Base-by-base conservation (phyloP, 2,113 vertebrate species). In the Muntiacus reevesi region DNA sequence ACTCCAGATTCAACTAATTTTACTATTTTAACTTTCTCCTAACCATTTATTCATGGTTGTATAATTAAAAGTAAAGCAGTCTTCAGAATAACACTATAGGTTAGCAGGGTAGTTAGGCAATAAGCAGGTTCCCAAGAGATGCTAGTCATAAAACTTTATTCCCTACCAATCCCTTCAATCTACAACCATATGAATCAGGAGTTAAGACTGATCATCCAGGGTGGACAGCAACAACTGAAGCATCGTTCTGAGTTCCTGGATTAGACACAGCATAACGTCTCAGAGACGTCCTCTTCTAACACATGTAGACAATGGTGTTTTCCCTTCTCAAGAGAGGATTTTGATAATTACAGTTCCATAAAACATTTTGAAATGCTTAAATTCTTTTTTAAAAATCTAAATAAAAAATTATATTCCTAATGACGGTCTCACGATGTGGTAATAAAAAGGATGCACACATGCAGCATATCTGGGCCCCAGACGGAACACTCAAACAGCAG, bases 291-390 rank as follows among this genome's bases (percentile, higher is more conserved):
- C 45, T 87, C 79, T 93, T 90, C 43, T 59, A n/a, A 21, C 81
- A 81, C 21, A 88, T 10, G 87, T 47, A 87, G 82, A 90, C n/a
- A 60, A 52, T 2, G 14, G 76, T 27, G n/a, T 54, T 60, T 92
- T 81, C 60, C 43, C 14, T 87, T 59, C 43, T 62, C 40, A 12
- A 7, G 30, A 94, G 28, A 67, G n/a, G 9, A 62, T 79, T 95
- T 76, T 59, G 62, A 96, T 62, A 92, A 95, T 40, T 74, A 83
- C 5, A 36, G 14, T 59, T 95, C 76, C 87, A 60, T 79, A 94
- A 97, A 96, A 94, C 57, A 97, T 76, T 78, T 86, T 93, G 45
- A 33, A 50, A 81, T 47, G 21, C 33, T 71, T 64, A 60, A 54
- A 57, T 71, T 40, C 45, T 50, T 17, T 11, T 25, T 17, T 1